phyloP scores from a whole-genome alignment of 35 echinoderm and acorn worm species.

The Stichopus chloronotus region DNA sequence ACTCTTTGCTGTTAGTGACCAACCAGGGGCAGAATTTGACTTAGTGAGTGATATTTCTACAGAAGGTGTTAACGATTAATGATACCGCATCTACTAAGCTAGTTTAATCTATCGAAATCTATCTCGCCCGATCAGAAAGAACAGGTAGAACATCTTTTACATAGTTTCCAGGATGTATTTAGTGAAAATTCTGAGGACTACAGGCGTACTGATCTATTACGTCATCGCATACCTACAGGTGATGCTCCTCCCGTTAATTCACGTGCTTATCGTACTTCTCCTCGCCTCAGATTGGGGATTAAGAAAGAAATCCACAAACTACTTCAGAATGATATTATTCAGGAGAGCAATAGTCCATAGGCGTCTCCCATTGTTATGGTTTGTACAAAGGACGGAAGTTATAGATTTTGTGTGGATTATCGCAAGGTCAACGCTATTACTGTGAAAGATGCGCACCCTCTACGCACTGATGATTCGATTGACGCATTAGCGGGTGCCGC shows the following conservation, averaged over 20 bases:
- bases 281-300: slow-evolving; percentile 4
- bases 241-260: no score
- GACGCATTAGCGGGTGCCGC: no score
- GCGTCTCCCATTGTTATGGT: slow-evolving; percentile 61
- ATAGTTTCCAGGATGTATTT: background rate
- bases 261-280: slow-evolving; percentile 47
- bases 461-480: no score
- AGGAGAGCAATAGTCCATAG: slow-evolving; percentile 70
- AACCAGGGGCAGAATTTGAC: slow-evolving; percentile 17
- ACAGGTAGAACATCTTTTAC: background rate
- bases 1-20: background rate
- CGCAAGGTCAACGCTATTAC: no score
- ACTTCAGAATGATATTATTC: no score
- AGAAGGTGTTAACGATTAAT: background rate
- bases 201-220: no score
- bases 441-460: no score
- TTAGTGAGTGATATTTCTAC: background rate
- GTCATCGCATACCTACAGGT: no score
- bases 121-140: background rate
- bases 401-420: no score
- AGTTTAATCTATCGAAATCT: background rate
- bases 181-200: background rate
- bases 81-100: background rate
- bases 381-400: slow-evolving; percentile 62
- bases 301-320: background rate